These are phyloP conservation scores for Campoplex capitator DNA, from an alignment of 2,888 invertebrate genomes.

Conservation along the genomic window DNA sequence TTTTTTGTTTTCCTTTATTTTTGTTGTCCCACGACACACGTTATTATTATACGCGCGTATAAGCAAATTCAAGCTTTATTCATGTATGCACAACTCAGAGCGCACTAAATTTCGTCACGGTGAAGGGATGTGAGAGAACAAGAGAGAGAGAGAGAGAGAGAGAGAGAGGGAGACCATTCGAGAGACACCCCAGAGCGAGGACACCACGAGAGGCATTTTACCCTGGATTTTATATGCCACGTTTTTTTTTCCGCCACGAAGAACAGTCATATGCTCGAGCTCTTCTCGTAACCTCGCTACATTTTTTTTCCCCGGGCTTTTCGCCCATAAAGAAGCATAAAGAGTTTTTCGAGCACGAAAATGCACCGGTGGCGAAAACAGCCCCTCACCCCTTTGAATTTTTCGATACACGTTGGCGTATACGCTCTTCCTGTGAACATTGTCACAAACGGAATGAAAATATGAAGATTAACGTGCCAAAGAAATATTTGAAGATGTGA, in stretches of 20 bases:
- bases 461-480: background rate
- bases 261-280: conserved; percentile 78
- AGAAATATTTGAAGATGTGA: background rate
- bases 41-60: conserved; percentile 70
- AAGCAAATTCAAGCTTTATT: conserved; percentile 80
- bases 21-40: conserved; percentile 25
- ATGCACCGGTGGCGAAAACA: conserved; percentile 31
- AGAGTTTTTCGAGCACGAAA: conserved; percentile 56
- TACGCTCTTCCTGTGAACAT: background rate
- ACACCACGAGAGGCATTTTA: conserved; percentile 53
- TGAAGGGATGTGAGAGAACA: conserved; percentile 61
- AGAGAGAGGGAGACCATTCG: conserved; percentile 69
- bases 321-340: conserved; percentile 55
- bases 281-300: conserved; percentile 62
- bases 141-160: conserved; percentile 43
- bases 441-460: background rate
- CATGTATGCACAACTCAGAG: conserved; percentile 77
- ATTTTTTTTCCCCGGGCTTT: conserved; percentile 43
- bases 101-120: conserved; percentile 82
- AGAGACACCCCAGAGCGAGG: conserved; percentile 73
- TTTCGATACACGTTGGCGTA: background rate
- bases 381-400: conserved; percentile 1
- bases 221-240: conserved; percentile 77
- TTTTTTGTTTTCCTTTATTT: conserved; percentile 30
- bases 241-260: conserved; percentile 73